Evolutionary conservation across 2,113 vertebrate genomes (phyloP), one percentile per base, ranked within the genome.

Genomic region (Ceratotherium simum): DNA sequence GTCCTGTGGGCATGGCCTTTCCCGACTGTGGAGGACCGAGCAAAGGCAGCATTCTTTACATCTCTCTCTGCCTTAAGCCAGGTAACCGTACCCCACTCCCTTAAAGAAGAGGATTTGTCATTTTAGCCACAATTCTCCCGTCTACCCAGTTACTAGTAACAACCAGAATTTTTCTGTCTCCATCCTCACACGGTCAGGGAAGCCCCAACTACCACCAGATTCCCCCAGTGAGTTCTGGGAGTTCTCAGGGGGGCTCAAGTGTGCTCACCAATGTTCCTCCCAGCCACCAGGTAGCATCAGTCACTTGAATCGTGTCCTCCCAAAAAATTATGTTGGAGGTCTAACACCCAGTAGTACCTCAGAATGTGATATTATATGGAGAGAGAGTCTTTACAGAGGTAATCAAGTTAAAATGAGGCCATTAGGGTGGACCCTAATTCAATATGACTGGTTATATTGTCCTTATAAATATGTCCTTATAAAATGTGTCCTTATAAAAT

Each of bases 81-180:
- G 46, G 51, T 69, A 81, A 27, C 36, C 42, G 0, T 4, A 73
- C 12, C 31, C 33, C 7, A 58, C 23, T 56, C 54, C 69, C 62
- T 67, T 48, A 36, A 95, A 90, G 29, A 65, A 72, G 73, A 90
- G 39, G 58, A n/a, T 58, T 42, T 42, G 21, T 72, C 29, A 95
- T 90, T 54, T 95, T 75, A 75, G 36, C 93, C 84, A 69, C 60
- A 91, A 12, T 67, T 90, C 90, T 69, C 56, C 93, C n/a, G n/a
- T 69, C 76, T 60, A 14, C 33, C 31, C 42, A 67, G 42, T 36
- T 85, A 51, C 82, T 76, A 29, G 83, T 70, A 93, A 81, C 25
- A 76, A 20, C 42, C 33, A 80, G 70, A 69, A 69, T 86, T 76
- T 78, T 33, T 42, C 70, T 78, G 39, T 17, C 76, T 64, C 56